Percentiles rank a stretch among this genome's conserved stretches.
Conservation (phyloP, 1,140 invertebrate species). For the Platorchestia sp. region DNA sequence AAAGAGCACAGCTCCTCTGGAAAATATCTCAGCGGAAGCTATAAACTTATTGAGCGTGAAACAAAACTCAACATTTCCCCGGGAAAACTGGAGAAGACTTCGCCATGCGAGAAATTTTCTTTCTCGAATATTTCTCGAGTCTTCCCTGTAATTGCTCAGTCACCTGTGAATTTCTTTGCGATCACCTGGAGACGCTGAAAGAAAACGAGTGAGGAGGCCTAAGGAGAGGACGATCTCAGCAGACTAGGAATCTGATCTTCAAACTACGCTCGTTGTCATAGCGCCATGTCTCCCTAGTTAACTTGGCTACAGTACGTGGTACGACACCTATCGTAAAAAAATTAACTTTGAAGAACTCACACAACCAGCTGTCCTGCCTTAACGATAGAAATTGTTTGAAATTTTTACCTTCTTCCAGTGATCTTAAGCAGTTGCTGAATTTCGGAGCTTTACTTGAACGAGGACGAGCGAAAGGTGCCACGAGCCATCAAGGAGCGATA, state of each 20-base stretch:
- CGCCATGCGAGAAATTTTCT: background rate
- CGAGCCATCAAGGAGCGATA: no score
- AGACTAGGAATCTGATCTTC: no score
- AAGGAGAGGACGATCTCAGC: background rate
- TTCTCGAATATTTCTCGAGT: slow-evolving; percentile 12
- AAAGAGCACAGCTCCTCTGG: background rate
- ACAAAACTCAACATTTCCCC: background rate
- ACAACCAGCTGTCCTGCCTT: no score
- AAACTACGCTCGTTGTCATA: no score
- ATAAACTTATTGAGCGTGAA: background rate
- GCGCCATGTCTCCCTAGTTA: no score
- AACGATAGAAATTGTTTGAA: no score
- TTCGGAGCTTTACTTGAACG: background rate
- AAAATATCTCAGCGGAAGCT: background rate
- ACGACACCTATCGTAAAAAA: no score
- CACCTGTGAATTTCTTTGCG: slow-evolving; percentile 50
- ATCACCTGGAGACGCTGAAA: slow-evolving; percentile 11
- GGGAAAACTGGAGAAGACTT: background rate
- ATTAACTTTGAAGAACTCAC: no score
- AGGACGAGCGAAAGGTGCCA: background rate
- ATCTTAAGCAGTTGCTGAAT: no score
- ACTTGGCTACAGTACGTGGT: no score
- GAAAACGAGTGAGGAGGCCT: slow-evolving; percentile 21
- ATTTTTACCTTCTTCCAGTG: no score
- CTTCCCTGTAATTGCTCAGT: slow-evolving; percentile 48